These are phyloP conservation scores for Podotricha telesiphe DNA, from an alignment of 2,888 invertebrate species.

Conservation along the genomic window DNA sequence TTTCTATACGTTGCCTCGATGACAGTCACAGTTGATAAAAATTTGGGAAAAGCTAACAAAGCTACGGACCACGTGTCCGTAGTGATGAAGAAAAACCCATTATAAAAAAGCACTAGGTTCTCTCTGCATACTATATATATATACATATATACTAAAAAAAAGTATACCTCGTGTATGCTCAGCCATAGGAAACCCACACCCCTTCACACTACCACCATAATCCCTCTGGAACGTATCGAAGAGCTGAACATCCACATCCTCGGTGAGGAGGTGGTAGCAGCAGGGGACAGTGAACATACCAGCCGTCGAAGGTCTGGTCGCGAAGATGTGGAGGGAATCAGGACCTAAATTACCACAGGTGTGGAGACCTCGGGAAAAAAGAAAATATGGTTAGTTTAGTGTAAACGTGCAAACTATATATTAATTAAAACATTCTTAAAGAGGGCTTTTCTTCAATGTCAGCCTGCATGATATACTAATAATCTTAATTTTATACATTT, in stretches of 20 bases:
- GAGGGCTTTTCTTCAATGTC: too few species aligned
- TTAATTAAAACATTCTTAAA: too few species aligned
- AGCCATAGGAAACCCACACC: conserved; percentile 87
- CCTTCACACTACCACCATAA: conserved; percentile 51
- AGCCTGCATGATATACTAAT: too few species aligned
- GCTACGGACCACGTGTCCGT: too few species aligned
- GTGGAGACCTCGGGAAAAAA: conserved; percentile 87
- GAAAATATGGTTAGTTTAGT: neutral
- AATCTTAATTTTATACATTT: too few species aligned
- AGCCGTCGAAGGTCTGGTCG: conserved; percentile 75
- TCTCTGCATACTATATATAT: neutral
- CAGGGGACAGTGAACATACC: conserved; percentile 93
- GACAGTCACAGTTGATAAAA: too few species aligned
- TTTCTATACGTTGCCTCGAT: too few species aligned
- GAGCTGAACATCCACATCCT: conserved; percentile 61
- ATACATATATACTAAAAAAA: too few species aligned
- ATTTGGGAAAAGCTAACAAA: too few species aligned
- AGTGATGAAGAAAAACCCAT: too few species aligned
- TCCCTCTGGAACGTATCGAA: conserved; percentile 72
- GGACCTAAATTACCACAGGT: conserved; percentile 94
- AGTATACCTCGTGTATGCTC: conserved; percentile 74
- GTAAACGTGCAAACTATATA: neutral
- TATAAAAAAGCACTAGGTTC: too few species aligned
- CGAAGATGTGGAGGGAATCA: conserved; percentile 88
- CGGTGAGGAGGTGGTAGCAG: conserved; percentile 92